phyloP scores from a whole-genome alignment of 2,113 vertebrate species.

The Phycodurus eques region DNA sequence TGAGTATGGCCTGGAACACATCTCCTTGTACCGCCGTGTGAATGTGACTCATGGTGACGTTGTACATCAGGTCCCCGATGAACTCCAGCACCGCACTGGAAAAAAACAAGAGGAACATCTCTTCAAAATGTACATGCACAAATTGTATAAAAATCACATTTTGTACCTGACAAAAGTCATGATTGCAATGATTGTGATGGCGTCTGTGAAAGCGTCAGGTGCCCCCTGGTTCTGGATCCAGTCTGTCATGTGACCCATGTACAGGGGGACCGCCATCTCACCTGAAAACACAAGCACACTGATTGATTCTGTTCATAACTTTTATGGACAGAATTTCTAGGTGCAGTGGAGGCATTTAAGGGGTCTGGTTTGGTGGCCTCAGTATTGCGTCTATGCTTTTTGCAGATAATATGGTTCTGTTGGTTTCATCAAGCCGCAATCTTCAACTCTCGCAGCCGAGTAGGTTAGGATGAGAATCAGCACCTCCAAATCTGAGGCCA shows the following conservation, averaged over 20 bases:
- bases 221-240: conserved; percentile 74
- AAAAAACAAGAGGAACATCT: neutral
- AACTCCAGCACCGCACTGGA: conserved; percentile 75
- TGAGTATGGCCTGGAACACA: conserved; percentile 74
- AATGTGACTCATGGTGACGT: conserved; percentile 73
- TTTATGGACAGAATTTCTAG: no score
- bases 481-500: no score
- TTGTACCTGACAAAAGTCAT: conserved; percentile 71
- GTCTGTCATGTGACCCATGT: conserved; percentile 75
- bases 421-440: no score
- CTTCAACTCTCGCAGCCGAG: no score
- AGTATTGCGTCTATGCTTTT: no score
- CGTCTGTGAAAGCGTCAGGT: conserved; percentile 70
- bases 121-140: neutral
- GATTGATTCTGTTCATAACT: neutral
- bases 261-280: conserved; percentile 77
- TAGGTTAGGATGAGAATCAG: no score
- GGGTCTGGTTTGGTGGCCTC: no score
- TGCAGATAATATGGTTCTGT: no score
- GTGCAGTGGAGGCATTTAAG: no score
- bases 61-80: conserved; percentile 73
- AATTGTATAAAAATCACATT: neutral
- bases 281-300: conserved; percentile 51
- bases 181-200: conserved; percentile 70
- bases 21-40: conserved; percentile 71